Conservation (phyloP, 1,140 invertebrate genomes). For the Drosophila neocordata region DNA sequence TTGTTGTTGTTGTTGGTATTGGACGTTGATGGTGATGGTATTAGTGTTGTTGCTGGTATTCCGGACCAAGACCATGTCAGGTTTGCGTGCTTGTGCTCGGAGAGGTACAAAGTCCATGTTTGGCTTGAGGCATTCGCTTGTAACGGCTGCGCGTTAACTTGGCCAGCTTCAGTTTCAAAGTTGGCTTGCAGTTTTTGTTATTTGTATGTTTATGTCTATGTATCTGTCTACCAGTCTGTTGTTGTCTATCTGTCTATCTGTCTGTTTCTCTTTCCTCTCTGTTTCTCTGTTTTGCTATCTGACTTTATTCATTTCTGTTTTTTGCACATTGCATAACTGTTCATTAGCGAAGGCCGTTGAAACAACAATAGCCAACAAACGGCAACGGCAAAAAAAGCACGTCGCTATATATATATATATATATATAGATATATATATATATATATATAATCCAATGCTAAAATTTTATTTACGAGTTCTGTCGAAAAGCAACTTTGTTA, state of each 20-base stretch:
- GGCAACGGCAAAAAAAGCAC: conserved; percentile 42
- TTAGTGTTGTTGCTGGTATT: conserved; percentile 6
- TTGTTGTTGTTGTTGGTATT: conserved; percentile 4
- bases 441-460: conserved; percentile 55
- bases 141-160: conserved; percentile 17
- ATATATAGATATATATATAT: background rate
- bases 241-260: conserved; percentile 17
- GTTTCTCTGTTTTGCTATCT: conserved; percentile 19
- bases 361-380: conserved; percentile 45
- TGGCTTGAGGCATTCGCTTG: conserved; percentile 41
- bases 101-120: conserved; percentile 48
- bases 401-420: conserved; percentile 35
- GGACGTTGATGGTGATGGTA: background rate
- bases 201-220: too few species aligned
- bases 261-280: conserved; percentile 13
- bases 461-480: conserved; percentile 40
- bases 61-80: conserved; percentile 37
- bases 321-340: conserved; percentile 78
- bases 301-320: conserved; percentile 22
- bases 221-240: background rate
- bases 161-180: conserved; percentile 17
- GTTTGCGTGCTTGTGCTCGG: conserved; percentile 40
- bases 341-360: conserved; percentile 73
- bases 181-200: conserved; percentile 14
- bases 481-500: conserved; percentile 21